Base-by-base conservation (phyloP, 2,797 vertebrate species). In the Fringilla coelebs region DNA sequence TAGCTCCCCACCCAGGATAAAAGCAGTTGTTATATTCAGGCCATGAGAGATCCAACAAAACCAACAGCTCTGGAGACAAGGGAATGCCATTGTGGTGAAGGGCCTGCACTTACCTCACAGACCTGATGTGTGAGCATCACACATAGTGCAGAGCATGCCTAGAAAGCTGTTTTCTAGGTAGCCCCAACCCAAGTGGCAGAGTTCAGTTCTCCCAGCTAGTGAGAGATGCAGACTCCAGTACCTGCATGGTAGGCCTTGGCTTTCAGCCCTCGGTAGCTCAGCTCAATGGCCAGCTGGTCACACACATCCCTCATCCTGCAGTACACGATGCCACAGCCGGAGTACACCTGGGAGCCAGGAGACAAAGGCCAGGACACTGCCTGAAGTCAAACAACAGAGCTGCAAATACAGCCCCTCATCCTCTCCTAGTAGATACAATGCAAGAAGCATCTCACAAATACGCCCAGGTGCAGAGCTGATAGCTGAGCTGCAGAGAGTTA, bases 231-330 rank as follows among this genome's bases (percentile, higher is more conserved):
- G 57, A 46, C 57, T 75, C 36, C 63, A 90, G 74, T 97, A 99
- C 99, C 99, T 98, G 99, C 99, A 3, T 99, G 99, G 96, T 99
- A 99, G 1, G 99, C 98, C 88, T 98, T 99, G 93, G 99, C 97
- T 43, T 95, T 93, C 82, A 99, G 91, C 34, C 99, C 99, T 29
- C 99, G 97, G 85, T 98, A 98, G 78, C 98, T 99, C 94, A 99
- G 96, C 88, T 99, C 98, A 82, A 98, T 92, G 12, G 99, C 99
- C 93, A 99, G 98, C 31, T 98, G 98, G 91, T 99, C 99, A 97
- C 99, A 99, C 83, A 97, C 93, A 1, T 99, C 99, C 95, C 99
- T 98, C 94, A 98, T 99, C 86, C 99, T 98, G 97, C 99, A 99
- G 97, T 99, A 99, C 80, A 99, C 97, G 48, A 99, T 99, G 91